Percentiles rank a stretch among this genome's conserved stretches.
Conservation (phyloP, 2,113 vertebrate species). For the Ammospiza caudacuta region DNA sequence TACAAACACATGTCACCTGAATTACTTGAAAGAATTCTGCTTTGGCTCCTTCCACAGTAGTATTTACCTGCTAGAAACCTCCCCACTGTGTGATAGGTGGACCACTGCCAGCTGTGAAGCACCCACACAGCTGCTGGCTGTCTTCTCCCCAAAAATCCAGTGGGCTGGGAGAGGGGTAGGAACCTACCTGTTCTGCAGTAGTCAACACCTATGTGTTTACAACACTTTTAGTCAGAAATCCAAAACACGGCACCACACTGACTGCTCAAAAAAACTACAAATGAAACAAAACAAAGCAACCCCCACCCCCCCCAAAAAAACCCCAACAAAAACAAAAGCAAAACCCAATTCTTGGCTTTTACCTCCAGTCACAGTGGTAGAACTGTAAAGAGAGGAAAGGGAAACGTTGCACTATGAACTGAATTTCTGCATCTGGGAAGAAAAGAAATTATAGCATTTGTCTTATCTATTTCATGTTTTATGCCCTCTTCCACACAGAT, state of each 20-base stretch:
- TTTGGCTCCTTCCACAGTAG: not conserved
- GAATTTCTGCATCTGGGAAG: not conserved
- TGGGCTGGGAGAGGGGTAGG: not conserved
- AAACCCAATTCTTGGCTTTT: not conserved
- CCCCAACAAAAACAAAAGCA: not conserved
- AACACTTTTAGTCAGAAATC: not conserved
- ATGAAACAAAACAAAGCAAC: not conserved
- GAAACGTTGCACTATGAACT: not conserved
- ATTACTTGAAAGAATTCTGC: not conserved
- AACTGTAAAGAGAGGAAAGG: not conserved
- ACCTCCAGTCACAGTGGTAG: not conserved
- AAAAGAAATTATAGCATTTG: not conserved
- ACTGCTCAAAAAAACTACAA: not conserved
- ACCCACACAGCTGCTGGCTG: accelerated
- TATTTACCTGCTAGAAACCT: not conserved
- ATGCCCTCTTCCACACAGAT: not conserved
- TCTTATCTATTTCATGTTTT: not conserved
- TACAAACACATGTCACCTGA: not conserved
- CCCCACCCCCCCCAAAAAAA: too few species aligned
- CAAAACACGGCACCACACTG: not conserved
- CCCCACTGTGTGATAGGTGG: not conserved
- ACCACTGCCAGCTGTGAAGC: not conserved
- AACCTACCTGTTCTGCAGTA: not conserved
- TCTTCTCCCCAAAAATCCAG: not conserved
- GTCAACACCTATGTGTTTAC: not conserved